Evolutionary conservation across 2,888 invertebrate genomes (phyloP).

Genomic region (Drosophila meridionalis): DNA sequence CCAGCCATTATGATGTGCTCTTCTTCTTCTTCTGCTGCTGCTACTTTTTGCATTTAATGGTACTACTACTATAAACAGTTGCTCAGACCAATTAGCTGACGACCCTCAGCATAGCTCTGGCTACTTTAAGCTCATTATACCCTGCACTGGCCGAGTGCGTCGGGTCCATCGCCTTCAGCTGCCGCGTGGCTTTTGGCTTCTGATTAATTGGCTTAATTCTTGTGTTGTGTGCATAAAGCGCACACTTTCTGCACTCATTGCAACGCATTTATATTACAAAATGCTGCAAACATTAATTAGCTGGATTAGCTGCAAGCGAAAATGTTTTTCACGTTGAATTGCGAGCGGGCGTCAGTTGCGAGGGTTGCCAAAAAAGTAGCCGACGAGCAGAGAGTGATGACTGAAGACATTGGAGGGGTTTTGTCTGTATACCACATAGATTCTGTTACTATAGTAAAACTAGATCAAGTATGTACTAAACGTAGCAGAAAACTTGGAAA

Average conservation of each 20-base stretch:
- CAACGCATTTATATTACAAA: conserved; percentile 57
- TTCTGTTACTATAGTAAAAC: no score
- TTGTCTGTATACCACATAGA: no score
- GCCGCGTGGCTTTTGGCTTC: conserved; percentile 2
- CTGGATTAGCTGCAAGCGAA: conserved; percentile 48
- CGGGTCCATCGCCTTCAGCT: background rate
- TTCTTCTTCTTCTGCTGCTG: background rate
- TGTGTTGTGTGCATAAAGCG: conserved; percentile 20
- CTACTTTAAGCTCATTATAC: conserved; percentile 5
- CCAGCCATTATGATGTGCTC: background rate
- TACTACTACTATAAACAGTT: conserved; percentile 1
- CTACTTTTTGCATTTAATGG: background rate
- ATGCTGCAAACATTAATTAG: conserved; percentile 67
- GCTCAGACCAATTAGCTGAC: conserved; percentile 8
- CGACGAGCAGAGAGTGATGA: background rate
- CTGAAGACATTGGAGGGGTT: background rate
- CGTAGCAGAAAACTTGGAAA: no score
- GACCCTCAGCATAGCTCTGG: background rate
- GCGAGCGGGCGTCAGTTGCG: conserved; percentile 22
- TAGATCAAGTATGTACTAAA: no score
- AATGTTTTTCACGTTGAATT: conserved; percentile 55
- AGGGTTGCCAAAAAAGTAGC: background rate
- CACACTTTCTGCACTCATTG: conserved; percentile 40
- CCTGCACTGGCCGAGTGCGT: background rate
- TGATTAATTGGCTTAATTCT: conserved; percentile 19